Base-by-base conservation (phyloP, 2,888 invertebrate genomes). In the Athalia rosae region DNA sequence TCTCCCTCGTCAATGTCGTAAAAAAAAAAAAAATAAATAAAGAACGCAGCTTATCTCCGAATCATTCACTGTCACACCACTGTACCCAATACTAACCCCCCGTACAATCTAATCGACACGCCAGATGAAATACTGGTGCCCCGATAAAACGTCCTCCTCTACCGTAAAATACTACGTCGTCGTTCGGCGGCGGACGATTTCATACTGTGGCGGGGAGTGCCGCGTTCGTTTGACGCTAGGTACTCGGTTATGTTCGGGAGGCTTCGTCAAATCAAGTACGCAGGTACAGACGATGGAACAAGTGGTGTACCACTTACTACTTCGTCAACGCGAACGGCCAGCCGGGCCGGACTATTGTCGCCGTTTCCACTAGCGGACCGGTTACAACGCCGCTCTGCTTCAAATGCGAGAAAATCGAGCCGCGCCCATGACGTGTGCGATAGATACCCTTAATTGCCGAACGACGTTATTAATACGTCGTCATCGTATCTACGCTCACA, bases 111-210 rank as follows among this genome's bases (percentile, higher is more conserved):
- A 71, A 71, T 71, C 71, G 41, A 71, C 28, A 28, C 71, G 71
- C 58, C 71, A 59, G 58, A 58, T 71, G 58, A 48, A 58, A 53
- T 47, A 67, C 71, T 71, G 58, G 28, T 28, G 58, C 13, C 58
- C 45, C 58, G 71, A 71, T 71, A 58, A 71, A 71, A 71, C 71
- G 71, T 71, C 58, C 1, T 58, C 13, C 58, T 28, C 43, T 71
- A 28, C 28, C 28, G 28, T 28, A 28, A 28, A 74, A 77, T 13
- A 76, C 78, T 79, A 84, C 86, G 86, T 87, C 84, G 82, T 85
- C 79, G 81, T 87, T 85, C 85, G 83, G 85, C 89, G 87, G 86
- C 86, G 86, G 88, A 88, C 88, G 88, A 88, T 87, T 86, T 88
- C 86, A 80, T 83, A 89, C 89, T 89, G 89, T 85, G 84, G 84